Percentiles rank a stretch among this genome's conserved stretches.
phyloP scores from a whole-genome alignment of 2,797 vertebrate species.

The Jordanella pulchra region DNA sequence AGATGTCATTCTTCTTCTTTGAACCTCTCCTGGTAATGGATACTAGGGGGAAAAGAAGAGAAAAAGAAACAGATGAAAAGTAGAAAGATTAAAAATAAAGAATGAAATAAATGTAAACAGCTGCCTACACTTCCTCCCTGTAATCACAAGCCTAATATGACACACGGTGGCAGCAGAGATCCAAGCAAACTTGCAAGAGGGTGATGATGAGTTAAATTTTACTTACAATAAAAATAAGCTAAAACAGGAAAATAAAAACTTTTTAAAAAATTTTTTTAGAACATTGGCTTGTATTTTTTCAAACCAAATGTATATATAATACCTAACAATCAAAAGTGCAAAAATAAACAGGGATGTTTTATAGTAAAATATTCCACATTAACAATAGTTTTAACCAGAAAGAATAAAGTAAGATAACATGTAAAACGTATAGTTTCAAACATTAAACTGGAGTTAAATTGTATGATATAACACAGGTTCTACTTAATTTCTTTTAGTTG shows the following conservation, averaged over 20 bases:
- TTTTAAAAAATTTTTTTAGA: too few relatives aligned
- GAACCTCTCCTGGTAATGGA: constrained; percentile 82
- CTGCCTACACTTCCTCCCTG: background rate
- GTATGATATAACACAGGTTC: background rate
- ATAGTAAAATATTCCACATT: background rate
- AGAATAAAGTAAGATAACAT: background rate
- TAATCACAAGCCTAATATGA: background rate
- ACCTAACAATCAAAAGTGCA: background rate
- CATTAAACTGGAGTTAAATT: background rate
- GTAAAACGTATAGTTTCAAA: background rate
- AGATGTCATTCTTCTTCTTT: constrained; percentile 80
- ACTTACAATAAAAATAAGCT: background rate
- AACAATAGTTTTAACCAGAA: background rate
- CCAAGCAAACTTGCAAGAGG: background rate
- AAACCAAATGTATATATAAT: background rate
- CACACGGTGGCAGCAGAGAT: constrained; percentile 52
- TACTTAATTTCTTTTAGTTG: background rate
- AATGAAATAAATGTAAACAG: background rate
- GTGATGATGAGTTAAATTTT: background rate
- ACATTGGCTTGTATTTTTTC: background rate
- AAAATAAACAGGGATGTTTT: background rate
- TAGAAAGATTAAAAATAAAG: background rate
- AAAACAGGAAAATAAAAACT: background rate
- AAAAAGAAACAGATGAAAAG: background rate
- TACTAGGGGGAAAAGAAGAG: constrained; percentile 70